Evolutionary conservation across 2,888 invertebrate genomes (phyloP).

Genomic region (Bellardia bayeri): DNA sequence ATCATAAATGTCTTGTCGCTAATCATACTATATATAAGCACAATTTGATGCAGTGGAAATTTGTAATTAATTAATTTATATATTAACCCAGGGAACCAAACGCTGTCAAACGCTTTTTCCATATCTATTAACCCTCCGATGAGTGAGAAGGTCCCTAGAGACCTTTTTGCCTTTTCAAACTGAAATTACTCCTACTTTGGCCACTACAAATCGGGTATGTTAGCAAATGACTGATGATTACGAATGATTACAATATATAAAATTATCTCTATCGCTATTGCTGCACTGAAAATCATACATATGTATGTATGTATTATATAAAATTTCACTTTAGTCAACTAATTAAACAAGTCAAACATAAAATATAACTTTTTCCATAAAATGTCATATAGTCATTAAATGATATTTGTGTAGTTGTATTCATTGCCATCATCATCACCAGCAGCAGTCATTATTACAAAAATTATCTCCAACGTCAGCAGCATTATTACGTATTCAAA

Average conservation of each 20-base stretch:
- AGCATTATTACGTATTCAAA: slow-evolving; percentile 47
- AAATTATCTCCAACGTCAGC: slow-evolving; percentile 34
- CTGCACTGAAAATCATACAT: not conserved
- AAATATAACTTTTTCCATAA: slow-evolving; percentile 16
- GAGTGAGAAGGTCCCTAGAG: too few relatives aligned
- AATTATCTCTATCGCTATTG: not conserved
- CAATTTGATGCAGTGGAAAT: too few relatives aligned
- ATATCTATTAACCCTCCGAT: too few relatives aligned
- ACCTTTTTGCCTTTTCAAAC: too few relatives aligned
- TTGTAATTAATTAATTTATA: too few relatives aligned
- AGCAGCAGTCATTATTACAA: slow-evolving; percentile 18
- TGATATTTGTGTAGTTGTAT: slow-evolving; percentile 1
- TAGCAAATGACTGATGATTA: slow-evolving; percentile 35
- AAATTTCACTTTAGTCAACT: slow-evolving; percentile 49
- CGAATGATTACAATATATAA: slow-evolving; percentile 20
- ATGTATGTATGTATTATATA: slow-evolving; percentile 14
- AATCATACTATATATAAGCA: too few relatives aligned
- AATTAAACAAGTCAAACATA: slow-evolving; percentile 61
- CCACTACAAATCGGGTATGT: too few relatives aligned
- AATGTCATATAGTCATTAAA: slow-evolving; percentile 30
- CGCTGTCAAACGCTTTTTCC: too few relatives aligned
- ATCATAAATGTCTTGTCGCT: too few relatives aligned
- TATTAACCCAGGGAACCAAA: too few relatives aligned
- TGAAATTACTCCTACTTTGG: too few relatives aligned
- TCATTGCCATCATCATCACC: slow-evolving; percentile 27